Percentiles rank a stretch among this genome's conserved stretches.
Evolutionary conservation across 2,113 vertebrate species (phyloP).

Genomic region (Mixornis gularis): DNA sequence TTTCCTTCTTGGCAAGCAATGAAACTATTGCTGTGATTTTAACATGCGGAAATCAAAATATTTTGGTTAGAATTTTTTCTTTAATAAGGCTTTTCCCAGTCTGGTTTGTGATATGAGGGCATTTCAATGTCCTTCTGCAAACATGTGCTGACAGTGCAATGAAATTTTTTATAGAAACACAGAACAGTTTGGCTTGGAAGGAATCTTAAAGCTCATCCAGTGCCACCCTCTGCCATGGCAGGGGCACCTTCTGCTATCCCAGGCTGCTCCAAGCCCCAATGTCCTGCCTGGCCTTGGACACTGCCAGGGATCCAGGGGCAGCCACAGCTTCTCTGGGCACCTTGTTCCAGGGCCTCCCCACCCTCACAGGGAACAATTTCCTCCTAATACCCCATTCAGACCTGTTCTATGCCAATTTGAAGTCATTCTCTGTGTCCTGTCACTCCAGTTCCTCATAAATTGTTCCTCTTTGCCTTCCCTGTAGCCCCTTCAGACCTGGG

Average conservation of each 20-base stretch:
- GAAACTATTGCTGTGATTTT: background rate
- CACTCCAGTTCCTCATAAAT: background rate
- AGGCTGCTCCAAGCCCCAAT: background rate
- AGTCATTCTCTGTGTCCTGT: background rate
- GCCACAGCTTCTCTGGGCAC: background rate
- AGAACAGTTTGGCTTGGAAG: background rate
- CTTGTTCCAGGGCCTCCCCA: background rate
- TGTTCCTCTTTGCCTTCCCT: background rate
- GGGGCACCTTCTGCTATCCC: background rate
- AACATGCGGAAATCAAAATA: background rate
- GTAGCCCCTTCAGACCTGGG: background rate
- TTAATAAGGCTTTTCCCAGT: background rate
- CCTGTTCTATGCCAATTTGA: background rate
- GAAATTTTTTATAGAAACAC: background rate
- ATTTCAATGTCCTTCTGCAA: background rate
- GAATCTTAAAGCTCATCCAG: background rate
- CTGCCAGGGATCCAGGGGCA: background rate
- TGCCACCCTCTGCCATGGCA: background rate
- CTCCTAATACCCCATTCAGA: accelerated
- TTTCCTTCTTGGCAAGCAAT: background rate
- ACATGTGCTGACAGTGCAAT: background rate
- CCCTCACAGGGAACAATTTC: background rate
- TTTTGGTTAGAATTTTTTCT: background rate
- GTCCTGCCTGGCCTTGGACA: background rate
- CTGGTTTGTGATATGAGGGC: background rate